Conservation (phyloP, 92 coral and sea anemone genomes). For the Parazoanthus swiftii region DNA sequence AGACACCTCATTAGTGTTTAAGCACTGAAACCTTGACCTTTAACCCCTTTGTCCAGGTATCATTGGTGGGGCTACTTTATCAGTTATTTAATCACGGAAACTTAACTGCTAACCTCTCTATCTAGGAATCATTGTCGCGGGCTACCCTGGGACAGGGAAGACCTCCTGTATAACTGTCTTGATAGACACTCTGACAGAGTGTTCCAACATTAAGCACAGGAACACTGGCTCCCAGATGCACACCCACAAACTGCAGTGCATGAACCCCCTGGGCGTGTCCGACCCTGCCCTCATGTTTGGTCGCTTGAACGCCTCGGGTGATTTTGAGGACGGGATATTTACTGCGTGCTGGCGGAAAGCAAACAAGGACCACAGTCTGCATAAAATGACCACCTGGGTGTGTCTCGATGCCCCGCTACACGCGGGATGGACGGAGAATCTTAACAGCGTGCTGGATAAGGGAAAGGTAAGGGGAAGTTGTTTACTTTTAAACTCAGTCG, state of each 20-base stretch:
- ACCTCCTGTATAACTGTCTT: conserved; percentile 91
- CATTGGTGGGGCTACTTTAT: conserved; percentile 82
- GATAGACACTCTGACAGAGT: conserved; percentile 85
- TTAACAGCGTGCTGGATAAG: conserved; percentile 88
- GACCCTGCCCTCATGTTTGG: conserved; percentile 97
- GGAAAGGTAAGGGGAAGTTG: conserved; percentile 66
- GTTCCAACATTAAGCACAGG: conserved; percentile 88
- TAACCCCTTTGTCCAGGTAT: conserved; percentile 54
- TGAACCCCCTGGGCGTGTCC: conserved; percentile 91
- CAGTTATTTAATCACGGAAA: conserved; percentile 2
- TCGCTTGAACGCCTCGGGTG: conserved; percentile 73
- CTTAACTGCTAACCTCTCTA: background rate
- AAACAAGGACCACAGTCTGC: conserved; percentile 95
- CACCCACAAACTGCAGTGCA: conserved; percentile 85
- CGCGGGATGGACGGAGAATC: conserved; percentile 96
- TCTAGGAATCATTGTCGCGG: conserved; percentile 91
- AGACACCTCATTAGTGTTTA: background rate
- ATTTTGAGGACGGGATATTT: conserved; percentile 93
- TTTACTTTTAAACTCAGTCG: no score
- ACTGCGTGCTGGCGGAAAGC: conserved; percentile 96
- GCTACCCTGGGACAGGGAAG: conserved; percentile 90
- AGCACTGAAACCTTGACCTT: no score
- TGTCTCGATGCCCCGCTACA: conserved; percentile 96
- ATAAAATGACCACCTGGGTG: conserved; percentile 94
- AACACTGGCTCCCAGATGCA: conserved; percentile 94